Conservation (phyloP, 2,113 vertebrate genomes). For the Tringa solitaria region DNA sequence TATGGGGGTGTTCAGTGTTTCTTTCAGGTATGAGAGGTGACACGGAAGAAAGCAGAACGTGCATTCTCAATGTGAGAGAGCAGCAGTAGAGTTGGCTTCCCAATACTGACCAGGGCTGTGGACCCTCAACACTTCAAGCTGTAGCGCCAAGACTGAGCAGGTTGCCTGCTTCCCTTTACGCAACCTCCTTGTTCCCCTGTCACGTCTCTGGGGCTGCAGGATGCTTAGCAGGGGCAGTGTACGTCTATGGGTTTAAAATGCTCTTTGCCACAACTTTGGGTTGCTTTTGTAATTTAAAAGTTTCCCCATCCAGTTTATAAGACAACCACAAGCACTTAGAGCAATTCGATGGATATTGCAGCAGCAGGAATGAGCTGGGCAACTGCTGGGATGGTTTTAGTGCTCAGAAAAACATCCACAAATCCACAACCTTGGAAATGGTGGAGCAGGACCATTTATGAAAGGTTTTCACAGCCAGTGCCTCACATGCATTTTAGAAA, state of each 20-base stretch:
- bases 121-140: background rate
- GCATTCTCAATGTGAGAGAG: background rate
- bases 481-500: background rate
- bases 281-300: background rate
- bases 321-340: background rate
- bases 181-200: background rate
- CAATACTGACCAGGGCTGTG: background rate
- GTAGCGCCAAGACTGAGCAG: background rate
- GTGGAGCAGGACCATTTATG: background rate
- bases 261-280: background rate
- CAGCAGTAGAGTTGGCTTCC: background rate
- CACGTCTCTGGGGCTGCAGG: background rate
- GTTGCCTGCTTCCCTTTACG: background rate
- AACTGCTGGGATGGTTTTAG: background rate
- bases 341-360: rapidly evolving
- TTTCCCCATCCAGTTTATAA: background rate
- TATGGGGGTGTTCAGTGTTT: background rate
- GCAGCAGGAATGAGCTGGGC: background rate
- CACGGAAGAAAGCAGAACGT: background rate
- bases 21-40: background rate
- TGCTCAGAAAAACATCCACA: background rate
- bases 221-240: background rate
- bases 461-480: background rate
- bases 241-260: background rate
- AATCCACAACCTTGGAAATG: background rate